Evolutionary conservation across 2,113 vertebrate species (phyloP), one percentile per base, ranked within the genome.

Genomic region (Periophthalmus modestus): DNA sequence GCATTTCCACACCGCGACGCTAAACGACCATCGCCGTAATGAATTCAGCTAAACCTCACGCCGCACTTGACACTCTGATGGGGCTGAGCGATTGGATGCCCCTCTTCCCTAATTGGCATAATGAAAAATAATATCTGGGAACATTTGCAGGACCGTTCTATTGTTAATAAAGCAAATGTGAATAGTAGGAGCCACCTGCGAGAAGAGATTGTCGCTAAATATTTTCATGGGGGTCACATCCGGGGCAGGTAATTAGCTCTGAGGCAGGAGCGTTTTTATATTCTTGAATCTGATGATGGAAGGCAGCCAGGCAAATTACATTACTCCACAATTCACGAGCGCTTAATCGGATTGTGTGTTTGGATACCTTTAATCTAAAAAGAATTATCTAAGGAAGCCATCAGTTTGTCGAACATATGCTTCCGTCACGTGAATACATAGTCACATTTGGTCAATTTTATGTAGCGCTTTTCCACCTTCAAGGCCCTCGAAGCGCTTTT

Each of bases 191-290:
- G 62, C 58, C 79, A 83, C 74, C 66, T 84, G 80, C 77, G 72
- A 54, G 13, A 61, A 62, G 58, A 61, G 28, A 61, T 15, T 61
- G 58, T 23, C 23, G 13, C 24, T 33, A 33, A 28, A 61, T 14
- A 87, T 88, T 83, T 65, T 78, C 79, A 86, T 88, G 82, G 77
- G 71, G 85, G 84, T 89, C 88, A 89, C 84, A 82, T 71, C 71
- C 79, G 71, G 75, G 78, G 85, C 75, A 74, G 67, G 72, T 86
- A 88, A 91, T 90, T 88, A 90, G 82, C 80, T 73, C 46, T 36
- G 10, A 85, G 68, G 82, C 83, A 77, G 81, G 82, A 70, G 79
- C 73, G 28, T 75, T 80, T 87, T 75, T 79, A 88, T 80, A 85
- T 85, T 88, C 80, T 77, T 77, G 79, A 57, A 57, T 21, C 15